These are phyloP conservation scores for Onychostoma macrolepis DNA, from an alignment of 2,113 vertebrate species.

Conservation along the genomic window DNA sequence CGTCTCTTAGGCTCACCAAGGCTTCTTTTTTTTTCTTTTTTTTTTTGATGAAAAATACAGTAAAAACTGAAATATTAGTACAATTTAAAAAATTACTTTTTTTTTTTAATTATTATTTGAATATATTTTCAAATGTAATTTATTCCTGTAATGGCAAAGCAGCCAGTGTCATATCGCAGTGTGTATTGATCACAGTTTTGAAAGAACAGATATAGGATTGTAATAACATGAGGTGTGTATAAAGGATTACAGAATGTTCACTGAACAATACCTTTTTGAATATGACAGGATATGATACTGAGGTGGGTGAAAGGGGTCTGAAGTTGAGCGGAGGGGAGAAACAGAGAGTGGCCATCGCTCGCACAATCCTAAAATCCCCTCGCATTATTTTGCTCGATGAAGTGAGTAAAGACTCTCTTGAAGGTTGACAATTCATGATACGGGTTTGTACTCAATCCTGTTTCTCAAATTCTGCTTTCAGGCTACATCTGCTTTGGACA, in stretches of 20 bases:
- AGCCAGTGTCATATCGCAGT: not conserved
- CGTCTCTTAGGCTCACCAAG: no score
- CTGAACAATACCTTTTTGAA: not conserved
- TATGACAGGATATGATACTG: constrained; percentile 82
- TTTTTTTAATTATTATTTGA: not conserved
- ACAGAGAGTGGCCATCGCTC: constrained; percentile 88
- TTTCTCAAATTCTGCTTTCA: constrained; percentile 54
- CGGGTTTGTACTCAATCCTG: not conserved
- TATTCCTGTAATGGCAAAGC: not conserved
- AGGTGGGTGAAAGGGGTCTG: constrained; percentile 88
- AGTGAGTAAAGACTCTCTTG: constrained; percentile 60
- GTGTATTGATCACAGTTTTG: not conserved
- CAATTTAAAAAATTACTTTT: no score
- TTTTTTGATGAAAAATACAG: no score
- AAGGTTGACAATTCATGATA: not conserved
- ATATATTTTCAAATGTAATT: not conserved
- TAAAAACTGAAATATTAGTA: no score
- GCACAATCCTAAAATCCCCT: constrained; percentile 88
- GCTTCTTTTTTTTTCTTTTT: no score
- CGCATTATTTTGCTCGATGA: constrained; percentile 88
- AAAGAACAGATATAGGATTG: not conserved
- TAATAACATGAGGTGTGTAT: not conserved
- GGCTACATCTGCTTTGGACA: constrained; percentile 90
- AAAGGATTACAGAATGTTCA: not conserved
- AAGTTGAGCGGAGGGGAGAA: constrained; percentile 92